phyloP scores from a whole-genome alignment of 1,140 invertebrate species.

The Venustaconcha ellipsiformis region DNA sequence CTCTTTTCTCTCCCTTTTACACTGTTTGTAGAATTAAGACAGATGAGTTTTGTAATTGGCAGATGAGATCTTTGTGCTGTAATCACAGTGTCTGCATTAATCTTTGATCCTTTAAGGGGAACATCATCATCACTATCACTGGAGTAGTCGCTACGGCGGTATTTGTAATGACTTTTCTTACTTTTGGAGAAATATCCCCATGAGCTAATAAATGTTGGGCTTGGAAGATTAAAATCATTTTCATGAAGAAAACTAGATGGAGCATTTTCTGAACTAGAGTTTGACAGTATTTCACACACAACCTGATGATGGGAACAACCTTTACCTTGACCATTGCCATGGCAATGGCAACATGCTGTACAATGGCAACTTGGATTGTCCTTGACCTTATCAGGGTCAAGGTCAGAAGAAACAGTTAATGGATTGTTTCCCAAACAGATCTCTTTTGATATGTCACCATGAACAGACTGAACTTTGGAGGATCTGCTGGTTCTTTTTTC shows the following conservation, averaged over 20 bases:
- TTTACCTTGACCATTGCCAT: slow-evolving; percentile 23
- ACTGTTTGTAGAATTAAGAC: slow-evolving; percentile 16
- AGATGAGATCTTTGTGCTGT: slow-evolving; percentile 47
- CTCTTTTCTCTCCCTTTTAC: neutral
- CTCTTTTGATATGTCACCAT: too few species aligned
- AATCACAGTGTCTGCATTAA: slow-evolving; percentile 9
- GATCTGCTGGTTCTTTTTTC: too few species aligned
- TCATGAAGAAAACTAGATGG: neutral
- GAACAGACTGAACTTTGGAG: too few species aligned
- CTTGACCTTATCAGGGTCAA: too few species aligned
- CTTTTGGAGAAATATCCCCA: slow-evolving; percentile 61
- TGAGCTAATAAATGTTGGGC: slow-evolving; percentile 43
- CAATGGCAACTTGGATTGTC: slow-evolving; percentile 10
- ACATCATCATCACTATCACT: slow-evolving; percentile 62
- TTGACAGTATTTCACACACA: slow-evolving; percentile 28
- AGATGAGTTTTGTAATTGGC: slow-evolving; percentile 25
- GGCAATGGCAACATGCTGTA: slow-evolving; percentile 29
- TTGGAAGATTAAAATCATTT: slow-evolving; percentile 15
- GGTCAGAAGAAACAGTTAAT: too few species aligned
- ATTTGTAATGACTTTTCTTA: slow-evolving; percentile 54
- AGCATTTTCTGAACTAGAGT: slow-evolving; percentile 12
- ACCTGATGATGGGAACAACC: slow-evolving; percentile 12
- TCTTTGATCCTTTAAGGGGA: neutral
- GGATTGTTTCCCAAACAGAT: too few species aligned
- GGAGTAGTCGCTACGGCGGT: slow-evolving; percentile 59